A percentile compares a stretch with the other conserved stretches of the same genome.
Evolutionary conservation across 64 coral and sea anemone genomes (phyloP).

Genomic region (Catalaphyllia jardinei): DNA sequence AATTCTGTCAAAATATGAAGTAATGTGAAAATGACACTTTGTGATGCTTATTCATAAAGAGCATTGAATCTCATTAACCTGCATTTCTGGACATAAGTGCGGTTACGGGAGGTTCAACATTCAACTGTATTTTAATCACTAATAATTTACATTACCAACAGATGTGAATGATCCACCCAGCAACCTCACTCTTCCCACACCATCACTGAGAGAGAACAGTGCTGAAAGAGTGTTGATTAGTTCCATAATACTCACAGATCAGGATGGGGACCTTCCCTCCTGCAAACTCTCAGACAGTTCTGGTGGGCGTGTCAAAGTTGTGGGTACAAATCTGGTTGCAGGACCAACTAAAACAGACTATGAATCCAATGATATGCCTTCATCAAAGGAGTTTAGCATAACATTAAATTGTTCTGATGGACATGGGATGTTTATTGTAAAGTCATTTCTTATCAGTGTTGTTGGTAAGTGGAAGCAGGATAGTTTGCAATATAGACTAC

Average conservation of each 20-base stretch:
- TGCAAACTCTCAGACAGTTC: slow-evolving; percentile 59
- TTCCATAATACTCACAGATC: slow-evolving; percentile 61
- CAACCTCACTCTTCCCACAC: slow-evolving; percentile 57
- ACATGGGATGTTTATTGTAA: slow-evolving; percentile 46
- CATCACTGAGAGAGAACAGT: slow-evolving; percentile 71
- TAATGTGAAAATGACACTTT: no score
- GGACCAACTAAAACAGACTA: slow-evolving; percentile 77
- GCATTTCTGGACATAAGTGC: no score
- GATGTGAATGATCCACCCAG: slow-evolving; percentile 92
- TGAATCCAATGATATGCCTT: slow-evolving; percentile 25
- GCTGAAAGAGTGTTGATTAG: slow-evolving; percentile 63
- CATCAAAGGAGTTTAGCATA: slow-evolving; percentile 59
- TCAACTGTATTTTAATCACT: not conserved
- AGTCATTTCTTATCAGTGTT: slow-evolving; percentile 50
- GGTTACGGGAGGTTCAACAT: not conserved
- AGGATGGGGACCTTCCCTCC: slow-evolving; percentile 63
- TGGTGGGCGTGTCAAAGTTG: slow-evolving; percentile 52
- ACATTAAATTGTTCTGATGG: slow-evolving; percentile 76
- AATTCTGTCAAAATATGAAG: no score
- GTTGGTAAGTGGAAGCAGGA: not conserved
- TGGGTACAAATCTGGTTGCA: slow-evolving; percentile 54
- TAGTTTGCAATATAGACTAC: no score
- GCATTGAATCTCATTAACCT: no score
- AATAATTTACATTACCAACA: not conserved
- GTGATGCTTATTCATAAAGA: no score